Base-by-base conservation (phyloP, 2,113 vertebrate genomes). In the Castor canadensis region DNA sequence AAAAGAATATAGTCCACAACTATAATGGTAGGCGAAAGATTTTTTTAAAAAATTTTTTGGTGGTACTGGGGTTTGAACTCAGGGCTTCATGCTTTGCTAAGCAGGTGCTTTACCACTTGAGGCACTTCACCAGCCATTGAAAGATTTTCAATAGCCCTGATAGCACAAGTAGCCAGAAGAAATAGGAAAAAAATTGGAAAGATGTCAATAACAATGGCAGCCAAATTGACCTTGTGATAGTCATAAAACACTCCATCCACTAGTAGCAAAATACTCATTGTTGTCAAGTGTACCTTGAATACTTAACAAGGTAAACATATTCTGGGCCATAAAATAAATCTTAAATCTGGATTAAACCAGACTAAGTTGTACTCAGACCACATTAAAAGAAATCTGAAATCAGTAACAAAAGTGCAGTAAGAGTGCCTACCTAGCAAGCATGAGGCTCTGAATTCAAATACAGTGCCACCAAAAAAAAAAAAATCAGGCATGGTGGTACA, bases 261-360 rank as follows among this genome's bases (percentile, higher is more conserved):
- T 17, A 91, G 47, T 6, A 67, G 38, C 64, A 89, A 93, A 47
- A 71, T 88, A 79, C 17, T 84, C 35, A 73, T 73, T 94, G 66
- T 80, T 80, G 64, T 89, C 56, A 92, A 49, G 17, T 84, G 47
- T 88, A 88, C 64, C 62, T 6, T 17, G 62, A 92, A 84, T 38
- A 94, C n/a, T 92, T 84, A 67, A 64, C 49, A 92, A 89, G 38
- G 73, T 84, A 94, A 96, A 85, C 47, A 66, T 67, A 94, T 43
- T 64, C 79, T 85, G 22, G 17, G 35, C 17, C 64, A 72, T 67
- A 85, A 84, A 91, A 84, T 32, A 77, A 72, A 82, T 56, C 45
- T 71, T 66, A 77, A 62, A 71, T 62, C 52, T 85, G 60, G 3
- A 72, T 64, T 91, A 54, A 86, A 75, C 69, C 30, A 82, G 45